Evolutionary conservation across 2,797 vertebrate genomes (phyloP).

Genomic region (Anomalospiza imberbis): DNA sequence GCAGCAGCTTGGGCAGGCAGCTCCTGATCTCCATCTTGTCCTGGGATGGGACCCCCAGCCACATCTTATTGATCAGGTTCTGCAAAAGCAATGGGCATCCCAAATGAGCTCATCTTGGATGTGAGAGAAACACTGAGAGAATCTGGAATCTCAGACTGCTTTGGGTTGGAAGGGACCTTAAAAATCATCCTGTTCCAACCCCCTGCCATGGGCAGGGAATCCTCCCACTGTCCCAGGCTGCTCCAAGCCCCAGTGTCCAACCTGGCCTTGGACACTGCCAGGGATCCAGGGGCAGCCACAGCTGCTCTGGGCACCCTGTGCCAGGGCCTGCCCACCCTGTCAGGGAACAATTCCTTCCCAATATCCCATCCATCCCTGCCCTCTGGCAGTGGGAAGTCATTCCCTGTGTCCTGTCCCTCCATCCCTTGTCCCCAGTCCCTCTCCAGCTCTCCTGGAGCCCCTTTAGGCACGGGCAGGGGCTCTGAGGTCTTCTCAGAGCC

Average conservation of each 20-base stretch:
- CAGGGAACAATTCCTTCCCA: background rate
- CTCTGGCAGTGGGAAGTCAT: background rate
- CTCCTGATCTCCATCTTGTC: slow-evolving; percentile 98
- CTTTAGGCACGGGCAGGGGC: fast-evolving
- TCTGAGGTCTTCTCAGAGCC: fast-evolving
- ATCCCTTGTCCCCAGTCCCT: background rate
- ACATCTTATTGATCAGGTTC: slow-evolving; percentile 99
- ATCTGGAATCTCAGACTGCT: fast-evolving
- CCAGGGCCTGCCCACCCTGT: background rate
- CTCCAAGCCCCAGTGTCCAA: fast-evolving
- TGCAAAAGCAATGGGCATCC: slow-evolving; percentile 61
- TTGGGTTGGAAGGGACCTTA: background rate
- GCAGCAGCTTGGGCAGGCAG: slow-evolving; percentile 94
- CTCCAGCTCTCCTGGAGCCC: background rate
- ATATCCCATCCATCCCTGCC: background rate
- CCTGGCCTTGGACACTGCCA: background rate
- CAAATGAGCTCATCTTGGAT: background rate
- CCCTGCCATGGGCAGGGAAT: background rate
- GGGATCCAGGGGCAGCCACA: background rate
- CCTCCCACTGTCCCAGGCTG: fast-evolving
- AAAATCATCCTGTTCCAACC: fast-evolving
- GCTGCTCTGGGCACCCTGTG: background rate
- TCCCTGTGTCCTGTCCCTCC: background rate
- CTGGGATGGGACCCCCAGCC: slow-evolving; percentile 93
- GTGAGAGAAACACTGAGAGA: background rate